Evolutionary conservation across 53 echinoderm and acorn worm species (phyloP).

Genomic region (Mesocentrotus franciscanus): DNA sequence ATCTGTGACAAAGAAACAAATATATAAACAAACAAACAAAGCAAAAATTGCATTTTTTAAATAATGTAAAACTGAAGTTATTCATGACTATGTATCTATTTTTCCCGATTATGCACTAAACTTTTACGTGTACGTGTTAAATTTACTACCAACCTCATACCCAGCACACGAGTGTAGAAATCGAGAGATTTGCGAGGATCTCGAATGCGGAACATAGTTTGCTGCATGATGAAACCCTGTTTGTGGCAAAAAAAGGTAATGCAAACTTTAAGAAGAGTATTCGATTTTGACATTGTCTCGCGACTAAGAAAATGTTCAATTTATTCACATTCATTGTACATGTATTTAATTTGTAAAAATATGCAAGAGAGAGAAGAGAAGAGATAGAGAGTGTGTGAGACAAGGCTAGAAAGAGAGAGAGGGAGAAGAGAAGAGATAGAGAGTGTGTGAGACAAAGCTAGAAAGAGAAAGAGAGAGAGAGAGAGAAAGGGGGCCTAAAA

Average conservation of each 20-base stretch:
- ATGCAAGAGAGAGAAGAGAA: background rate
- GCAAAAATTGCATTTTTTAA: background rate
- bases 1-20: background rate
- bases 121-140: background rate
- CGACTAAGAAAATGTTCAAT: background rate
- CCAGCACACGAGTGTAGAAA: slow-evolving; percentile 93
- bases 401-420: background rate
- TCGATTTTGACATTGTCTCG: too few species aligned
- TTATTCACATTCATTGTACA: background rate
- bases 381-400: background rate
- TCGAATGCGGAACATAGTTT: slow-evolving; percentile 92
- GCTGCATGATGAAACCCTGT: slow-evolving; percentile 95
- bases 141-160: slow-evolving; percentile 84
- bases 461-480: background rate
- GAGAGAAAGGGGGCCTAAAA: too few species aligned
- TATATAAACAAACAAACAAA: background rate
- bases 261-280: too few species aligned
- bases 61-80: background rate
- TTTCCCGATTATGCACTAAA: background rate
- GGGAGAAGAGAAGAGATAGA: background rate
- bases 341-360: background rate
- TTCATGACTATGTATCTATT: background rate
- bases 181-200: slow-evolving; percentile 90
- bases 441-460: too few species aligned
- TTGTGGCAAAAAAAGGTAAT: slow-evolving; percentile 6